Evolutionary conservation across 1,140 invertebrate species (phyloP).

Genomic region (Laodelphax striatellus): DNA sequence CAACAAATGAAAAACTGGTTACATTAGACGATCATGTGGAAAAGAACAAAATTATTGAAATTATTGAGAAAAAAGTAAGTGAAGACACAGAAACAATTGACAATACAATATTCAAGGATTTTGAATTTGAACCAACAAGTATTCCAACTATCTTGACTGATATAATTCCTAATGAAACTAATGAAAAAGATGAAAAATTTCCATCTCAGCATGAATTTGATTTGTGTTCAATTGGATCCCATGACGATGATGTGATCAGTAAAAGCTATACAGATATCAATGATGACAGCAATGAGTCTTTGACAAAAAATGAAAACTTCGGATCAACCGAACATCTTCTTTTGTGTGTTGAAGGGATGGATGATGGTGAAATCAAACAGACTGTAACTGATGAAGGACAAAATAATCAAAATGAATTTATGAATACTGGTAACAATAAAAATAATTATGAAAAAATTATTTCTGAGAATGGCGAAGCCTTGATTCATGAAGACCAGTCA

Average conservation of each 20-base stretch:
- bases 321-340: background rate
- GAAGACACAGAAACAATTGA: no score
- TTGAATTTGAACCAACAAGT: no score
- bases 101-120: no score
- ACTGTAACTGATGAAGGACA: background rate
- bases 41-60: no score
- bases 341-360: background rate
- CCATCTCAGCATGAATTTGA: background rate
- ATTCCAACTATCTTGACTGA: no score
- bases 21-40: no score
- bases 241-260: background rate
- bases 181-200: background rate
- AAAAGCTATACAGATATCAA: background rate
- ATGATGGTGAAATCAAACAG: background rate
- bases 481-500: background rate
- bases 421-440: background rate
- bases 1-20: no score
- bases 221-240: no score
- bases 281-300: background rate
- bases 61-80: no score
- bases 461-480: background rate
- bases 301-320: background rate
- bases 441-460: background rate
- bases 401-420: background rate
- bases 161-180: no score